Evolutionary conservation across 2,113 vertebrate genomes (phyloP).

Genomic region (Elachura formosa): DNA sequence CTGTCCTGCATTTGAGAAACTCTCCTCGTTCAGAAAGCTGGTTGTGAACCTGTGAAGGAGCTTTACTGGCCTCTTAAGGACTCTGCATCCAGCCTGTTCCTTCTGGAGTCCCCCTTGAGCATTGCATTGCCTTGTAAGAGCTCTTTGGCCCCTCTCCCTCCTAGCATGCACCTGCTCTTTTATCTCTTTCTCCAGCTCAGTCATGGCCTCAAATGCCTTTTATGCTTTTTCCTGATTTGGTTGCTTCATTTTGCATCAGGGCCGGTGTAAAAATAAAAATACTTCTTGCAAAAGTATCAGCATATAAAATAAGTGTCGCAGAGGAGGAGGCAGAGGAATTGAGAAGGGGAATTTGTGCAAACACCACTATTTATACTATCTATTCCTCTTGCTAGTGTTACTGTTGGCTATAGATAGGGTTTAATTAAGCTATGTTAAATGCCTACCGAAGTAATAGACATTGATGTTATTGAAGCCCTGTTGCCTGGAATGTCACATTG

Average conservation of each 20-base stretch:
- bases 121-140: not conserved
- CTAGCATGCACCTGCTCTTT: constrained; percentile 9
- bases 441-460: constrained; percentile 13
- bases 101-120: not conserved
- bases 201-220: not conserved
- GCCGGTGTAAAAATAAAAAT: constrained; percentile 7
- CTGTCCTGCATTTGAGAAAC: not conserved
- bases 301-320: constrained; percentile 18
- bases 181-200: constrained; percentile 16
- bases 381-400: constrained; percentile 59
- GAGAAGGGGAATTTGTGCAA: constrained; percentile 37
- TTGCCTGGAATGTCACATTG: constrained; percentile 47
- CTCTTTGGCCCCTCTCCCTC: not conserved
- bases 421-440: constrained; percentile 62
- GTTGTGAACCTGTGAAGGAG: not conserved
- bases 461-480: constrained; percentile 21
- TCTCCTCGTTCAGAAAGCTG: not conserved
- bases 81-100: not conserved
- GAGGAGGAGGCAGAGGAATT: constrained; percentile 27
- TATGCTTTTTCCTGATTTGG: not conserved
- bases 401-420: constrained; percentile 64
- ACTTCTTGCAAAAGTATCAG: not conserved
- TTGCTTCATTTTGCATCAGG: not conserved
- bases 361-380: constrained; percentile 27
- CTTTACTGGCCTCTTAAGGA: not conserved